These are phyloP conservation scores for Corythornis cristatus DNA, from an alignment of 2,113 vertebrate genomes.

Conservation along the genomic window DNA sequence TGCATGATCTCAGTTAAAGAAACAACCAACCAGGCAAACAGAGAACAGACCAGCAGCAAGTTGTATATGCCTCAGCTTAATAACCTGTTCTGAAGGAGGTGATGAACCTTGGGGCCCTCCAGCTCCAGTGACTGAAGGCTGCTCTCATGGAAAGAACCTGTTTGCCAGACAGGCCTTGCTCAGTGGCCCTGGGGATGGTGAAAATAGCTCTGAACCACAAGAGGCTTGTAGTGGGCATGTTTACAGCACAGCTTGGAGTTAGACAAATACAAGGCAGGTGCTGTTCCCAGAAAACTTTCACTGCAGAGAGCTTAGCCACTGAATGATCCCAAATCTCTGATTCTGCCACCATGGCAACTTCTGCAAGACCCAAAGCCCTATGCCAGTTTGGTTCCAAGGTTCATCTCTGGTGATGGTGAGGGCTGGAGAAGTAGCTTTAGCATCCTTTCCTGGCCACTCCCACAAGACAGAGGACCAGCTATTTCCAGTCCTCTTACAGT, in stretches of 20 bases:
- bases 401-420: not conserved
- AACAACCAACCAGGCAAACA: not conserved
- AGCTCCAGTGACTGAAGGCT: not conserved
- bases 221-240: constrained; percentile 3
- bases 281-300: not conserved
- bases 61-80: not conserved
- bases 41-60: not conserved
- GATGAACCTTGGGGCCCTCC: not conserved
- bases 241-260: not conserved
- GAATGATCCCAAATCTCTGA: not conserved
- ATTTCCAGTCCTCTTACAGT: not conserved
- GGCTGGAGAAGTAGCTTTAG: not conserved
- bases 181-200: not conserved
- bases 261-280: not conserved
- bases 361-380: not conserved
- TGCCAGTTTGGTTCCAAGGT: not conserved
- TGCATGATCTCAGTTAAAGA: not conserved
- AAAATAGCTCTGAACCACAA: not conserved
- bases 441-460: not conserved
- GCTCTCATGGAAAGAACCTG: constrained; percentile 2
- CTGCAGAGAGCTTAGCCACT: not conserved
- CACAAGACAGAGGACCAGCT: not conserved
- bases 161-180: not conserved
- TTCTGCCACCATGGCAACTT: not conserved
- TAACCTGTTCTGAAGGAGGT: not conserved